Base-by-base conservation (phyloP, 2,797 vertebrate genomes). In the Valencia hispanica region DNA sequence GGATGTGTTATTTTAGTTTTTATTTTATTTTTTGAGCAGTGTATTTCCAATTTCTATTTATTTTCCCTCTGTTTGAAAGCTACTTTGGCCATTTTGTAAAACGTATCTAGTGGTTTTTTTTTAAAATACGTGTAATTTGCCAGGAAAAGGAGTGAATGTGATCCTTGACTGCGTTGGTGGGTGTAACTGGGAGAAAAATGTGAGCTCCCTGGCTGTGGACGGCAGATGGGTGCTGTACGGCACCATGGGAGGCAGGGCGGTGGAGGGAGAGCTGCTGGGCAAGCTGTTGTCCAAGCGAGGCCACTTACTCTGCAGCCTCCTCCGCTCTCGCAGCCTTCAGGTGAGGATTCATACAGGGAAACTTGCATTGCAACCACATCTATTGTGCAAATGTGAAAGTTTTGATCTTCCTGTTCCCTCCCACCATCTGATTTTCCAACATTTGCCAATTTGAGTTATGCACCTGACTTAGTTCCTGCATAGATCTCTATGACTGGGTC, bases 161-260 rank as follows among this genome's bases (percentile, higher is more conserved):
- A 97, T 97, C 88, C 94, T 97, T 17, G 97, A 97, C 85, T 97
- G 96, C 78, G 90, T 97, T 36, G 96, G 96, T 2, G 93, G 95
- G 45, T 72, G 92, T 6, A 92, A 92, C 75, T 97, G 96, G 96
- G 95, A 97, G 86, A 95, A 96, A 81, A 97, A 97, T 53, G 84
- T 97, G 77, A 91, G 68, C 41, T 95, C 94, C 72, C 88, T 97
- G 70, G 94, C 94, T 43, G 84, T 87, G 0, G 97, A 97, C 7
- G 96, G 96, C 45, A 86, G 94, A 53, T 97, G 96, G 97, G 93
- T 97, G 86, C 89, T 97, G 78, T 97, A 96, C 10, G 96, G 97
- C 65, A 88, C 96, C 6, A 90, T 97, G 93, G 93, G 96, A 47
- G 96, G 96, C 78, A 87, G 88, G 36, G 68, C 86, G 0, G 87